A percentile compares a stretch with the other conserved stretches of the same genome.
Evolutionary conservation across 2,888 invertebrate genomes (phyloP).

Genomic region (Pachliopta kotzebuea): DNA sequence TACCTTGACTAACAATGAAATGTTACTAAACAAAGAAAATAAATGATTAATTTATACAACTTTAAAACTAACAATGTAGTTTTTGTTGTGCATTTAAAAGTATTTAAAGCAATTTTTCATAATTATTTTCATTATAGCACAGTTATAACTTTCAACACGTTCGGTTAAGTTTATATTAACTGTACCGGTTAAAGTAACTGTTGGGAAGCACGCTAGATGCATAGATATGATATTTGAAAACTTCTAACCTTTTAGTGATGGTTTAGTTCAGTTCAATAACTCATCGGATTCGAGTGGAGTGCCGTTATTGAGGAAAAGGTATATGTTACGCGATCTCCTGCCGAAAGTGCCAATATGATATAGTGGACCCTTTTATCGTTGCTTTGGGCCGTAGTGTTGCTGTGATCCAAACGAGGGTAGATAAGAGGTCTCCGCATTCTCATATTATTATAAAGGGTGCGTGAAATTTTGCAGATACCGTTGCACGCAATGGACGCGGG

Average conservation of each 20-base stretch:
- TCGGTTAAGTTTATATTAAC: neutral
- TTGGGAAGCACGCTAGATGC: neutral
- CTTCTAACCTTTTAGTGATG: constrained; percentile 15
- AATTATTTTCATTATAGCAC: constrained; percentile 2
- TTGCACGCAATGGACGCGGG: constrained; percentile 55
- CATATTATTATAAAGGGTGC: constrained; percentile 74
- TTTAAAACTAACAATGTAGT: neutral
- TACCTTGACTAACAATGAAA: too few species aligned
- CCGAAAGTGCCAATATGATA: constrained; percentile 76
- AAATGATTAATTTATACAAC: neutral
- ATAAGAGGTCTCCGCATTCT: constrained; percentile 57
- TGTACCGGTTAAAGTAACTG: neutral
- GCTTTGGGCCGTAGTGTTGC: constrained; percentile 43
- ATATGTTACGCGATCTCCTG: constrained; percentile 62
- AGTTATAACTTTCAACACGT: constrained; percentile 8
- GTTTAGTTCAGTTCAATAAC: constrained; percentile 23
- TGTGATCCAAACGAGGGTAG: constrained; percentile 63
- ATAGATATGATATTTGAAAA: neutral
- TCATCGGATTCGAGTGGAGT: constrained; percentile 38
- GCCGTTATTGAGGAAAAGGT: constrained; percentile 57
- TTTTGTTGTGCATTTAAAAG: neutral
- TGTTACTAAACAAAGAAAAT: too few species aligned
- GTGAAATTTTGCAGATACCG: constrained; percentile 74
- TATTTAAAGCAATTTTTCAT: neutral
- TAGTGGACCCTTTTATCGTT: constrained; percentile 68